phyloP scores from a whole-genome alignment of 2,888 invertebrate species.

The Agrotis ipsilon region DNA sequence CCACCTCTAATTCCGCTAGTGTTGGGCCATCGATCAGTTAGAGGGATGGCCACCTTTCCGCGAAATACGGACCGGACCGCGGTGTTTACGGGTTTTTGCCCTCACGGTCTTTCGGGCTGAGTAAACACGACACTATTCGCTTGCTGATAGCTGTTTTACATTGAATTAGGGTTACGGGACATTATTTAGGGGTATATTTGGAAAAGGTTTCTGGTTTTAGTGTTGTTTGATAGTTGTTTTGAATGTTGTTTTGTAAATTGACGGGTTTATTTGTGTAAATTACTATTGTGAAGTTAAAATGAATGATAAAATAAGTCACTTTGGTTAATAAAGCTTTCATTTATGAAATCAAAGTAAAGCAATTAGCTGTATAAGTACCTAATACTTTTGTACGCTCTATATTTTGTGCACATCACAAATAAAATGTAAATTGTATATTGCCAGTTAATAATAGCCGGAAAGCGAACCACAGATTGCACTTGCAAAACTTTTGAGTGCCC shows the following conservation, averaged over 20 bases:
- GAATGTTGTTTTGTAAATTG: constrained; percentile 15
- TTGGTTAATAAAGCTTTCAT: not conserved
- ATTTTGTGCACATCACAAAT: not conserved
- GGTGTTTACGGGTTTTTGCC: constrained; percentile 80
- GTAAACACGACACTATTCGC: constrained; percentile 63
- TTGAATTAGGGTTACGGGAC: constrained; percentile 22
- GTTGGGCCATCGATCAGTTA: constrained; percentile 82
- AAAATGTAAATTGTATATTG: not conserved
- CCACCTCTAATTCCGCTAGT: constrained; percentile 69
- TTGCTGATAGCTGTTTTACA: constrained; percentile 51
- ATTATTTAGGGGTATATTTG: constrained; percentile 32
- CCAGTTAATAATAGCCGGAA: not conserved
- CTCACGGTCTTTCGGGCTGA: constrained; percentile 61
- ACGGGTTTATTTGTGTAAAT: not conserved
- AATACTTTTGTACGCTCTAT: too few relatives aligned
- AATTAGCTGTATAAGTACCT: not conserved
- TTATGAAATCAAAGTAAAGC: not conserved
- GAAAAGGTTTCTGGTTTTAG: constrained; percentile 25
- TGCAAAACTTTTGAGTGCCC: constrained; percentile 11
- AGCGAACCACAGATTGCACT: constrained; percentile 17
- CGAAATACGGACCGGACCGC: constrained; percentile 80
- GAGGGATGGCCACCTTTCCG: constrained; percentile 83
- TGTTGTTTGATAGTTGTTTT: constrained; percentile 34
- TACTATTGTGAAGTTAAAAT: not conserved
- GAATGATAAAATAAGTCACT: not conserved